Evolutionary conservation across 1,140 invertebrate genomes (phyloP).

Genomic region (Danaus plexippus): DNA sequence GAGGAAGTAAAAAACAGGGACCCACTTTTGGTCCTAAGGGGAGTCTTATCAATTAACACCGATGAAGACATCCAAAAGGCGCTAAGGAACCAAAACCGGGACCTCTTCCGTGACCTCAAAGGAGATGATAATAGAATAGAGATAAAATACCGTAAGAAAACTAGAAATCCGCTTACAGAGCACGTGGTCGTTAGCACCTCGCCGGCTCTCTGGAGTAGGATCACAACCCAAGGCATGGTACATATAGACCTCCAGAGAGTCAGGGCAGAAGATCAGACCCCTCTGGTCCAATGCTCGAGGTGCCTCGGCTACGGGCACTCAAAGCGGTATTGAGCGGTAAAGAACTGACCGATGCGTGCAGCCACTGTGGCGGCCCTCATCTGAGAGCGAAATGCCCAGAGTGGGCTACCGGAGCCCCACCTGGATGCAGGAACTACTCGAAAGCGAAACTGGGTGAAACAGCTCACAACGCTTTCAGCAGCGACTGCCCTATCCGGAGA

Average conservation of each 20-base stretch:
- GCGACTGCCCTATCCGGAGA: no score
- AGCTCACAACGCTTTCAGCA: no score
- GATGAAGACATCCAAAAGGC: slow-evolving; percentile 14
- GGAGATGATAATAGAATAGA: not conserved
- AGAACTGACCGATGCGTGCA: no score
- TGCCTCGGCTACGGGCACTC: no score
- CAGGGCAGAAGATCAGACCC: no score
- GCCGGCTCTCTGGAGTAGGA: no score
- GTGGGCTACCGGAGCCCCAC: no score
- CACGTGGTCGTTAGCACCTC: slow-evolving; percentile 6
- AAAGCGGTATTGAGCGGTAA: not conserved
- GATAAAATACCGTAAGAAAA: slow-evolving; percentile 8
- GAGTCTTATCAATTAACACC: slow-evolving; percentile 2
- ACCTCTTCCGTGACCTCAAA: not conserved
- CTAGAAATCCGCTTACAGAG: slow-evolving; percentile 10
- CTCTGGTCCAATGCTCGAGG: no score
- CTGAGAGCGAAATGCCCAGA: no score
- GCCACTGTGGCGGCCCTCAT: slow-evolving; percentile 7
- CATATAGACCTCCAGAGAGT: not conserved
- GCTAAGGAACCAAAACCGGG: slow-evolving; percentile 12
- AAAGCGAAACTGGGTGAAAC: not conserved
- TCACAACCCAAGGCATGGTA: not conserved
- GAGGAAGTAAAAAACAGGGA: slow-evolving; percentile 15
- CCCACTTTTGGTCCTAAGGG: slow-evolving; percentile 14
- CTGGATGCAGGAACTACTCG: slow-evolving; percentile 8